Conservation (phyloP, 37 sponge, comb jelly and placozoan genomes). For the Corticium candelabrum region DNA sequence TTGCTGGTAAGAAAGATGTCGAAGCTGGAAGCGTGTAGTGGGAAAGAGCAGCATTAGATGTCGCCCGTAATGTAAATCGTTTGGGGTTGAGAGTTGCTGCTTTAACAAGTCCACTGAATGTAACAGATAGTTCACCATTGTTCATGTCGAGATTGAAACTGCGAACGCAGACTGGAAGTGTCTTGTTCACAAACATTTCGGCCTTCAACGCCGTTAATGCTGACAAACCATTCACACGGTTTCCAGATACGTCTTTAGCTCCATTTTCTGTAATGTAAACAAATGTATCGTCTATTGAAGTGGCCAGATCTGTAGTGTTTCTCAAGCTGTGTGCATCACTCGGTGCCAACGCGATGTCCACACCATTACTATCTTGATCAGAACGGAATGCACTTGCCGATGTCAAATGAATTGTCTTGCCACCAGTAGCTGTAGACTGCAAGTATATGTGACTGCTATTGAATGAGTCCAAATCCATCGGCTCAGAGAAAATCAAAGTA, state of each 20-base stretch:
- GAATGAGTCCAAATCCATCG: conserved; percentile 17
- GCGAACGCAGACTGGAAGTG: conserved; percentile 26
- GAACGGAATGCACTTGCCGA: background rate
- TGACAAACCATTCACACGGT: conserved; percentile 9
- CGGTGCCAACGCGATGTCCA: background rate
- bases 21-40: conserved; percentile 60
- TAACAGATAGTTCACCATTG: conserved; percentile 39
- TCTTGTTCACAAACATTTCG: conserved; percentile 16
- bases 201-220: conserved; percentile 20
- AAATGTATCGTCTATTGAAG: conserved; percentile 30
- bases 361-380: conserved; percentile 10
- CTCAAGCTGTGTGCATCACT: background rate
- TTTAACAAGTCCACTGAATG: conserved; percentile 62
- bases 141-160: conserved; percentile 55
- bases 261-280: conserved; percentile 24
- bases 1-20: conserved; percentile 10
- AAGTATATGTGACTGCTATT: conserved; percentile 23
- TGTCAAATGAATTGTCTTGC: background rate
- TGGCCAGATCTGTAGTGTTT: conserved; percentile 26
- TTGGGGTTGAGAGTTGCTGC: conserved; percentile 22
- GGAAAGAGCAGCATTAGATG: background rate
- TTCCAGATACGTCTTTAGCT: conserved; percentile 49
- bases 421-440: conserved; percentile 22
- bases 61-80: background rate
- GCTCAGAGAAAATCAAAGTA: conserved; percentile 27